Evolutionary conservation across 2,113 vertebrate species (phyloP), one percentile per base, ranked within the genome.

Genomic region (Pimephales promelas): DNA sequence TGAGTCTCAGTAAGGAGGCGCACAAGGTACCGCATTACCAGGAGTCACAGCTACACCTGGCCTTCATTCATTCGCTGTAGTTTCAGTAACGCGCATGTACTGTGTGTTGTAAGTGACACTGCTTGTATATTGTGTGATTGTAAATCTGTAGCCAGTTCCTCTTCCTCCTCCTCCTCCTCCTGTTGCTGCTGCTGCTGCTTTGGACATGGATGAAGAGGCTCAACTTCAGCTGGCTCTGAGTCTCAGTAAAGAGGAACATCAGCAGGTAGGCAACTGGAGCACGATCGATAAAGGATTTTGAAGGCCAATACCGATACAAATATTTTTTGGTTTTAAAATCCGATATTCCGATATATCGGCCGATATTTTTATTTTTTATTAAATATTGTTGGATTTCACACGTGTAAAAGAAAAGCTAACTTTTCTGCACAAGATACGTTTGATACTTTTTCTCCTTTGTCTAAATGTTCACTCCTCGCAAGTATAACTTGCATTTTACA

Each of bases 1-100:
- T 99, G 92, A 94, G 84, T 86, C 95, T 98, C 93, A 98, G 97
- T 95, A 95, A 93, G 93, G 96, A 98, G 89, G 93, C 95, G 0
- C 90, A 95, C 92, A 96, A 99, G 97, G 97, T 99, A 98, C 88
- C 70, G 68, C 83, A 85, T 85, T 86, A 80, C 20, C 74, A 24
- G 77, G 74, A 79, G 81, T 43, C 43, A 81, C 31, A 6, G 80
- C 70, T 61, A 49, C 59, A 10, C 40, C 68, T 26, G 13, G 64
- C 83, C 16, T 10, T 36, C 52, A 57, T 86, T 16, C n/a, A 2
- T 61, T 26, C 66, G 31, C 45, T n/a, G 47, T 36, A 34, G 68
- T 81, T 22, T 56, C 31, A 14, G 24, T 36, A 11, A 24, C n/a
- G 13, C 36, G 10, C n/a, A 3, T 79, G 64, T 80, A 26, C 4